Conservation (phyloP, 64 coral and sea anemone species). For the Dendronephthya gigantea region DNA sequence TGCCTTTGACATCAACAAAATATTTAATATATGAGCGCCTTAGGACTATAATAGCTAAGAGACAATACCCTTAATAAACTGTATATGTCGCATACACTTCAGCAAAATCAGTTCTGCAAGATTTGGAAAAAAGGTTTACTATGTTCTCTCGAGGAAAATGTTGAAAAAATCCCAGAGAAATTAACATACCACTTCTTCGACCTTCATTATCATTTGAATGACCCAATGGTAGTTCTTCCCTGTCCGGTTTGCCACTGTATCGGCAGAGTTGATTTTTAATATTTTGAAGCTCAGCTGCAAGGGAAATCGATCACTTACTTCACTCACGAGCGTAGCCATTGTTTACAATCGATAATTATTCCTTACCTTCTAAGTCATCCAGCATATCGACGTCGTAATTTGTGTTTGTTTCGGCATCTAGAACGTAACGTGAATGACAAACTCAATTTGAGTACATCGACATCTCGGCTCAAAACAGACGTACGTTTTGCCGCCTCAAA, state of each 20-base stretch:
- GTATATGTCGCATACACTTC: background rate
- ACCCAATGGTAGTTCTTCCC: background rate
- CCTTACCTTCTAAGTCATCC: background rate
- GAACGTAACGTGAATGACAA: background rate
- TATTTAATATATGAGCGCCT: background rate
- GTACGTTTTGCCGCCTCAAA: no score
- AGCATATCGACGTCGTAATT: background rate
- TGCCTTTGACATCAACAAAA: background rate
- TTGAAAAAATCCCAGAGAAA: background rate
- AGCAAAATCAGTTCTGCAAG: background rate
- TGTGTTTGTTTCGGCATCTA: background rate
- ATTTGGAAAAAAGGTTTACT: background rate
- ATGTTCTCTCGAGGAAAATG: background rate
- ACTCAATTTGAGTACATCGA: background rate
- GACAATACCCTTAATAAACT: background rate
- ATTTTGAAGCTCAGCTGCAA: background rate
- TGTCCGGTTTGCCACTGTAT: background rate
- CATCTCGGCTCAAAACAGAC: background rate
- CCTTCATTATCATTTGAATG: background rate
- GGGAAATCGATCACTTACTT: no score
- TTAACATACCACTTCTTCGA: background rate
- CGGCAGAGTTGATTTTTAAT: background rate
- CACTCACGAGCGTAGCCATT: no score
- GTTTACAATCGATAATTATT: no score
- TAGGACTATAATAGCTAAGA: no score